phyloP scores from a whole-genome alignment of 2,113 vertebrate genomes.

The Albula goreensis region DNA sequence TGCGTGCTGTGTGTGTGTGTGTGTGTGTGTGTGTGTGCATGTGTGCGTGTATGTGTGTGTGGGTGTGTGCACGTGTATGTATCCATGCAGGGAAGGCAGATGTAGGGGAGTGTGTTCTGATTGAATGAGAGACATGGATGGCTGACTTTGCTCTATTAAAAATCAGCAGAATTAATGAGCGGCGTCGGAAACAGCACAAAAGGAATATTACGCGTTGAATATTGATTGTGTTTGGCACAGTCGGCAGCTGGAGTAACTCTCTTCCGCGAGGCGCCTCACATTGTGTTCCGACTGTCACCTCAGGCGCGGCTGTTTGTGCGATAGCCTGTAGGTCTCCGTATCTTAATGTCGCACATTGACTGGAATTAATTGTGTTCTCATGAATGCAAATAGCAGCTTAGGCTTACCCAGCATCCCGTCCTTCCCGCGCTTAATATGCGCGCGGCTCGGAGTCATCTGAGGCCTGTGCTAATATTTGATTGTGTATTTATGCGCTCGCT shows the following conservation, averaged over 20 bases:
- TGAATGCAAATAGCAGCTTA: not conserved
- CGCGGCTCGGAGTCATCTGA: not conserved
- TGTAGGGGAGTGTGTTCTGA: constrained; percentile 21
- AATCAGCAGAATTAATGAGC: constrained; percentile 34
- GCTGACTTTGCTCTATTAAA: constrained; percentile 35
- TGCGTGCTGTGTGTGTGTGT: not conserved
- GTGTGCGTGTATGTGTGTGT: not conserved
- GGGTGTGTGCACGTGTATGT: not conserved
- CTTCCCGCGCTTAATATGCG: not conserved
- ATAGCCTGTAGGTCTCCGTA: constrained; percentile 19
- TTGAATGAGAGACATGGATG: constrained; percentile 35
- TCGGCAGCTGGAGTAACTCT: constrained; percentile 15
- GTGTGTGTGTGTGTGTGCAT: not conserved
- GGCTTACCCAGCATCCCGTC: not conserved
- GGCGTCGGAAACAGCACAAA: constrained; percentile 20
- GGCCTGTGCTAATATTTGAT: not conserved
- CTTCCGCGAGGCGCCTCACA: not conserved
- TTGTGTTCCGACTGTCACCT: constrained; percentile 18
- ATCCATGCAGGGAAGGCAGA: constrained; percentile 11
- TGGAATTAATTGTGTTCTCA: not conserved
- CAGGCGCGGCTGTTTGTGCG: constrained; percentile 18
- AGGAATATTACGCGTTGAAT: not conserved
- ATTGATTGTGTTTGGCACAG: constrained; percentile 24
- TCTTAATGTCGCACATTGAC: constrained; percentile 20
- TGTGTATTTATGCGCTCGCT: not conserved